Base-by-base conservation (phyloP, 2,797 vertebrate species). In the Mycteria americana region DNA sequence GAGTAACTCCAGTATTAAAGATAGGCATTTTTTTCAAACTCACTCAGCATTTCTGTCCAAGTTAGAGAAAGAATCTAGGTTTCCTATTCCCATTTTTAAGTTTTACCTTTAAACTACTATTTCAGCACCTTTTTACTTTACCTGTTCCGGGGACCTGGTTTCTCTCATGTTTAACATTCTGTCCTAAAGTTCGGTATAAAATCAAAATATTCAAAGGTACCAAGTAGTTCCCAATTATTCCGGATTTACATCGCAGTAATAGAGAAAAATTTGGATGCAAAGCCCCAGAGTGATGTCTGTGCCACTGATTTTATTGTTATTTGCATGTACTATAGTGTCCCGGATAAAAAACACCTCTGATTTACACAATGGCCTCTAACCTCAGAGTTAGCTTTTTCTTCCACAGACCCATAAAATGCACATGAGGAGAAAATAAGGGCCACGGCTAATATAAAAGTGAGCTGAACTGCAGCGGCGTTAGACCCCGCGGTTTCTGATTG, bases 331-430 rank as follows among this genome's bases (percentile, higher is more conserved):
- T n/a, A 0, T 21, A 31, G 63, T 8, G 45, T 70, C 64, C 62
- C 45, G 0, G 0, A 65, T 56, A 76, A 76, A 93, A 90, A 50
- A 1, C 81, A 91, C 19, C 2, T 95, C 92, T 90, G 57, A 79
- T 89, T 93, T 79, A 59, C 9, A 2, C 37, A 64, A 48, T 5
- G 39, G 67, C 48, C 73, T 92, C 88, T 95, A 89, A 93, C 77
- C 64, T 92, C 87, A 73, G 41, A 93, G 81, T 33, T 43, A 79
- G 76, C 30, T 89, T 90, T 92, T 92, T 51, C 82, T 89, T 92
- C 74, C 72, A 69, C 43, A 77, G 76, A 67, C 53, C 48, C 46
- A 54, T 81, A 79, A 94, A 95, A 93, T 10, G 37, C 91, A 80
- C 81, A 48, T 70, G 72, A 92, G 43, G 76, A 95, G 87, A 77